Evolutionary conservation across 2,888 invertebrate species (phyloP), one percentile per base, ranked within the genome.

Genomic region (Leptopterna dolabrata): DNA sequence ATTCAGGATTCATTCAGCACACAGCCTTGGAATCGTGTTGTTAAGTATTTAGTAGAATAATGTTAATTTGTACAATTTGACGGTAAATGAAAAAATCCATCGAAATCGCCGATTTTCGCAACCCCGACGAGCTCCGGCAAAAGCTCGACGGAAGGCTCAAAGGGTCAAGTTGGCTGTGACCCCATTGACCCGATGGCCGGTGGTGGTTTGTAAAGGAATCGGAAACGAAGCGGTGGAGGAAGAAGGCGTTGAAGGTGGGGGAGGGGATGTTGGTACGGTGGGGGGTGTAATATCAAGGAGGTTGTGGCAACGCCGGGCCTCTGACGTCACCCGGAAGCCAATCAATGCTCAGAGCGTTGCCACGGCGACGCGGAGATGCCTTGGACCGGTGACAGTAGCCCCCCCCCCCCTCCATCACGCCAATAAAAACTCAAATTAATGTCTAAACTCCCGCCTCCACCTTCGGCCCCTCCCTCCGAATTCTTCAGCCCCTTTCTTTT

Each of bases 251-350:
- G 36, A 19, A 6, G 82, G 7, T 47, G 81, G 55, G 19, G 27
- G 71, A 73, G 71, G 19, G 19, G 45, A 36, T 55, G 41, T 36
- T 51, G 86, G 27, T 36, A 19, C 76, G 76, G 80, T 11, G 27
- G 82, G 76, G 55, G 76, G 24, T 51, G 73, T 83, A 83, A 87
- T 87, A 87, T 87, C 87, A 83, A 87, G 87, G 84, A 84, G 87
- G 87, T 87, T 84, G 88, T 76, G 76, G 88, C 80, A 30, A 78
- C 71, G 88, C 85, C 85, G 78, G 45, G 86, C 85, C 88, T 78
- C 86, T 78, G 88, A 78, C 83, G 85, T 85, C 85, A 85, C 73
- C 71, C 87, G 87, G 89, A 87, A 87, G 88, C 87, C 89, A 88
- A 89, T 88, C 88, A 88, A 89, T 88, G 88, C 84, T 71, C 73